Evolutionary conservation across 1,140 invertebrate genomes (phyloP).

Genomic region (Popillia japonica): DNA sequence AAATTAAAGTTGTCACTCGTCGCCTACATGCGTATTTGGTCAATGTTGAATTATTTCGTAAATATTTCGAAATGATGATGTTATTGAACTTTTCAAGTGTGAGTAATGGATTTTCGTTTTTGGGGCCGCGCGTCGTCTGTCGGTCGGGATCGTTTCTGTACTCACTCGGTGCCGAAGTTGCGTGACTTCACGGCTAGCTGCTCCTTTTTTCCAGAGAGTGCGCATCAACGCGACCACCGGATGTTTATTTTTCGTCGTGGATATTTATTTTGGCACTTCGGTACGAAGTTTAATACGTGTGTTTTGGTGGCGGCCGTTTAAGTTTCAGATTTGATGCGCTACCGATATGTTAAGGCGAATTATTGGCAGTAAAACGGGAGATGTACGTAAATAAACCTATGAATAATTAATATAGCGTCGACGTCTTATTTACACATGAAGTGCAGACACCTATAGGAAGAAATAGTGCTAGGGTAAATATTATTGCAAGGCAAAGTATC

Average conservation of each 20-base stretch:
- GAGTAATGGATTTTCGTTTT: conserved; percentile 11
- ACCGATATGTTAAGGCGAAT: conserved; percentile 13
- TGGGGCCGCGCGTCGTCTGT: neutral
- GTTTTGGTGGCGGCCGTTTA: neutral
- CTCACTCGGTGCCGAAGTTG: neutral
- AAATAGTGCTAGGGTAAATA: neutral
- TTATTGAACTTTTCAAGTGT: conserved; percentile 7
- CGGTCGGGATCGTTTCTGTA: neutral
- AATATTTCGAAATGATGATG: conserved; percentile 12
- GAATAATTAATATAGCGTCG: conserved; percentile 8
- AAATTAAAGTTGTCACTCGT: conserved; percentile 14
- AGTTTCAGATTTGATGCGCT: conserved; percentile 9
- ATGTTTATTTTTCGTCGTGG: conserved; percentile 14
- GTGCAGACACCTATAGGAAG: neutral
- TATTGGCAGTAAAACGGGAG: conserved; percentile 1
- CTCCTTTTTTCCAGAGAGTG: neutral
- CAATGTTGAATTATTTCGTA: conserved; percentile 12
- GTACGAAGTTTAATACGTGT: neutral
- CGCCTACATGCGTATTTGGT: conserved; percentile 3
- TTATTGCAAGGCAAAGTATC: neutral
- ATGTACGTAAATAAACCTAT: neutral
- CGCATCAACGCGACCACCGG: conserved; percentile 12
- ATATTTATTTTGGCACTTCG: conserved; percentile 18
- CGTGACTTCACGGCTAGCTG: conserved; percentile 1
- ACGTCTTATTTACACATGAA: neutral